Base-by-base conservation (phyloP, 2,113 vertebrate genomes). In the Rhynchomys soricoides region DNA sequence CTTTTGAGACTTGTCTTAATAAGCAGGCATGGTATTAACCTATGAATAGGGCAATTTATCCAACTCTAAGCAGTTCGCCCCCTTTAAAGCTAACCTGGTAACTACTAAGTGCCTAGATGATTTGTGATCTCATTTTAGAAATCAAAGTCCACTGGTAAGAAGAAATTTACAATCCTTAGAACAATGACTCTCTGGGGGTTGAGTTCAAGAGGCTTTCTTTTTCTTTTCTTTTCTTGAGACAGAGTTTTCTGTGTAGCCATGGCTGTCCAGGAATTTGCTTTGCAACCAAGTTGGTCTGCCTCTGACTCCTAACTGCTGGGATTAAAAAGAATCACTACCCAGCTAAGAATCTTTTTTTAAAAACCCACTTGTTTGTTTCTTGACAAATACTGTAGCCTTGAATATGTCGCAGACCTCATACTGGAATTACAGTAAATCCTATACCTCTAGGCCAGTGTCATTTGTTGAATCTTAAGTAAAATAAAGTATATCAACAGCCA, bases 81-180 rank as follows among this genome's bases (percentile, higher is more conserved):
- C 90, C 62, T 74, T 22, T 16, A 90, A 93, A 91, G 31, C 9
- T 96, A 57, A 93, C 50, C 24, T 62, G 90, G 0, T 87, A 89
- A 94, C 34, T 85, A 88, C 15, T 55, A 7, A 22, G 26, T 12
- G 70, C 40, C 48, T 95, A 96, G 45, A 78, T 79, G 82, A 59
- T 87, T 94, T 37, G 70, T 73, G 59, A 96, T 92, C 11, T 22
- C 59, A 88, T 13, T 93, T 96, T 81, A 96, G 92, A 95, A 96
- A 95, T 66, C 57, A 93, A 97, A 98, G 91, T 91, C 37, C 34
- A 91, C 13, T 81, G 43, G 94, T 79, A 95, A 86, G 71, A 34
- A 95, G 66, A 89, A 40, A 86, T 86, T 92, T 86, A 97, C 5
- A 94, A 93, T 93, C 34, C 55, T 94, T 89, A 87, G 77, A 68